These are phyloP conservation scores for Rhynchotus rufescens DNA, from an alignment of 2,797 vertebrate species.

Conservation along the genomic window DNA sequence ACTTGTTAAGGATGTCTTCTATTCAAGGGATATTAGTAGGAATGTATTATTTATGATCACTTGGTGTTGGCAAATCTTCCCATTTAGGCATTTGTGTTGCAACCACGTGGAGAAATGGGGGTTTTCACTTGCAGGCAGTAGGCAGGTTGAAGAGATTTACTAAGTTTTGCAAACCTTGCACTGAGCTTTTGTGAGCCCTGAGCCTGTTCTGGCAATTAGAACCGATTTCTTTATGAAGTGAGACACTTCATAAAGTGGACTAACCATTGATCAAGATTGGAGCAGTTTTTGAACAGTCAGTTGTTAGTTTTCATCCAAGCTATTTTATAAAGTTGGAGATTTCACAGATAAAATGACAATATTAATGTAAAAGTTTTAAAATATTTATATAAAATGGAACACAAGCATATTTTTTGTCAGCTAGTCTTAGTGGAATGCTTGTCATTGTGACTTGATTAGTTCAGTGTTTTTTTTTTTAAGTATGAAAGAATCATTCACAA, in stretches of 20 bases:
- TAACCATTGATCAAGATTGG: neutral
- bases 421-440: conserved; percentile 13
- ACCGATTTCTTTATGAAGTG: neutral
- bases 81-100: neutral
- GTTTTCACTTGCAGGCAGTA: neutral
- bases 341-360: conserved; percentile 23
- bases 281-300: neutral
- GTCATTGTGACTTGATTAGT: conserved; percentile 5
- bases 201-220: neutral
- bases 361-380: conserved; percentile 35
- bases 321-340: conserved; percentile 24
- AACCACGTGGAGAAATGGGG: neutral
- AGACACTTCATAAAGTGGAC: neutral
- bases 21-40: neutral
- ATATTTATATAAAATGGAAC: conserved; percentile 51
- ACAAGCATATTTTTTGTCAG: conserved; percentile 35
- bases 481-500: conserved; percentile 49
- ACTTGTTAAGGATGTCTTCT: neutral
- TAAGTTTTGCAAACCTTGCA: neutral
- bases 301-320: neutral
- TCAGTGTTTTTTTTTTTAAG: neutral
- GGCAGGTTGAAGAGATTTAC: neutral
- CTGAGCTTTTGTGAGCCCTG: neutral
- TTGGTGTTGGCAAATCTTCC: neutral
- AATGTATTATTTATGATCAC: neutral